These are phyloP conservation scores for Tetranychus truncatus DNA, from an alignment of 2,888 invertebrate species.

Conservation along the genomic window DNA sequence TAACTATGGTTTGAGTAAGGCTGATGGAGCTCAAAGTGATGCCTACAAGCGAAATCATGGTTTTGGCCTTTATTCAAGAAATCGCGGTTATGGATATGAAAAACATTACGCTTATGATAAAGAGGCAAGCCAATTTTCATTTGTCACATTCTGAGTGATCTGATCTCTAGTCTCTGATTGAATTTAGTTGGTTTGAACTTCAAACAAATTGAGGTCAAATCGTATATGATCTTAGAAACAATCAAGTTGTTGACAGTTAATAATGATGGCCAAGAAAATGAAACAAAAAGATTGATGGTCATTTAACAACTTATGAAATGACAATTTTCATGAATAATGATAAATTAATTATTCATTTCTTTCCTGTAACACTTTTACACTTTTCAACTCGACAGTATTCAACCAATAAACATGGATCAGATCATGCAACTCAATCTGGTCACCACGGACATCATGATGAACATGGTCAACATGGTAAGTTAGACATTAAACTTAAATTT, in stretches of 20 bases:
- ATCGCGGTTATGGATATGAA: slow-evolving; percentile 22
- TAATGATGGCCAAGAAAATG: background rate
- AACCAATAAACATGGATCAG: background rate
- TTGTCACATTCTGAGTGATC: background rate
- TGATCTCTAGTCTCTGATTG: background rate
- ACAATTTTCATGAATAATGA: too few relatives aligned
- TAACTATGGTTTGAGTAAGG: slow-evolving; percentile 9
- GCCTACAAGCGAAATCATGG: slow-evolving; percentile 16
- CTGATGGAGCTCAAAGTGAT: slow-evolving; percentile 10
- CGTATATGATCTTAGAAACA: background rate
- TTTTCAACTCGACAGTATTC: background rate
- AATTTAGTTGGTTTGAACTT: background rate
- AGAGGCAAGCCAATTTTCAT: slow-evolving; percentile 6
- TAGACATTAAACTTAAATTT: background rate
- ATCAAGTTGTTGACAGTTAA: background rate
- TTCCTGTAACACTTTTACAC: background rate
- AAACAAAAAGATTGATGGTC: background rate
- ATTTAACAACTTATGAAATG: background rate
- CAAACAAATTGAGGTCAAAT: background rate
- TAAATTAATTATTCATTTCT: background rate
- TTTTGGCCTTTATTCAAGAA: slow-evolving; percentile 14
- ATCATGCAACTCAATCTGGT: background rate
- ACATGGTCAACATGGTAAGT: background rate
- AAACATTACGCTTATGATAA: slow-evolving; percentile 21
- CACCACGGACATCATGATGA: background rate